Evolutionary conservation across 2,888 invertebrate genomes (phyloP).

Genomic region (Papilio elwesi): DNA sequence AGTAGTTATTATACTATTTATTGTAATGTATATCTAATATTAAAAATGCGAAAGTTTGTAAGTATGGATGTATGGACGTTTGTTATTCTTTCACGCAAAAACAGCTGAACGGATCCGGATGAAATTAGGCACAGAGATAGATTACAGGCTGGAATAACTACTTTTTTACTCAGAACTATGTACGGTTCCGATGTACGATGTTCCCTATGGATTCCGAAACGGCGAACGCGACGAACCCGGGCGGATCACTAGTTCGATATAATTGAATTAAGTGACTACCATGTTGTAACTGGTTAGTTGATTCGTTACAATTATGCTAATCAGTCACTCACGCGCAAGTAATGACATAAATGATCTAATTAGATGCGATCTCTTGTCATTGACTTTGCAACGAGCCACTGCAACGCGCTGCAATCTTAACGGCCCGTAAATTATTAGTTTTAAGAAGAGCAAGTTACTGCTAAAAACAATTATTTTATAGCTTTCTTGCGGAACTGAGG

Average conservation of each 20-base stretch:
- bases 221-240: too few species aligned
- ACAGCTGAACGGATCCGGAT: too few species aligned
- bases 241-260: too few species aligned
- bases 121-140: too few species aligned
- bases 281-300: conserved; percentile 15
- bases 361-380: conserved; percentile 26
- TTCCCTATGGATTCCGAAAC: too few species aligned
- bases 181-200: too few species aligned
- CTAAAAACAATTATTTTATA: neutral
- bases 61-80: too few species aligned
- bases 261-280: neutral
- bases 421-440: conserved; percentile 4
- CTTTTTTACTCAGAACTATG: too few species aligned
- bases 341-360: conserved; percentile 26
- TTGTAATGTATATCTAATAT: too few species aligned
- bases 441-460: neutral
- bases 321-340: conserved; percentile 17
- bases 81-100: too few species aligned
- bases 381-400: conserved; percentile 11
- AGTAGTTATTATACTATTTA: neutral
- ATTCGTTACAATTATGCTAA: conserved; percentile 18
- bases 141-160: too few species aligned
- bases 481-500: neutral
- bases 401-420: conserved; percentile 3
- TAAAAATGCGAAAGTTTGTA: too few species aligned